Percentiles rank a stretch among this genome's conserved stretches.
Conservation (phyloP, 1,140 invertebrate species). For the Rhynchophorus ferrugineus region DNA sequence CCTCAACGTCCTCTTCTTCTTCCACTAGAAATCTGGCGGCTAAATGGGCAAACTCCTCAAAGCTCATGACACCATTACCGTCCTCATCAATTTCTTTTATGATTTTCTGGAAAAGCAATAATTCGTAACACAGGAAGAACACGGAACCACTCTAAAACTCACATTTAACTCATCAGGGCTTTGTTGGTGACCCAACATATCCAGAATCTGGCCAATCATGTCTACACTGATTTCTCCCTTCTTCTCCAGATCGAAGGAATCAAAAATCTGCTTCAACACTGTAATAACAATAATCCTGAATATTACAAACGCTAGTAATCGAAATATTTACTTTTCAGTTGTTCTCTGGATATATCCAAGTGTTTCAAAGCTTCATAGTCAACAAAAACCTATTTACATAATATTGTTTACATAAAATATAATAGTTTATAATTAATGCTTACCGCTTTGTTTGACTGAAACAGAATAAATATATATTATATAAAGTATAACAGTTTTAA, state of each 20-base stretch:
- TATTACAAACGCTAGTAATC: background rate
- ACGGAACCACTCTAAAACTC: background rate
- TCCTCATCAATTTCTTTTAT: conserved; percentile 33
- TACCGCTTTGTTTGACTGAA: background rate
- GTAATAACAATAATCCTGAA: conserved; percentile 21
- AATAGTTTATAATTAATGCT: background rate
- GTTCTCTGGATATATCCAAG: conserved; percentile 33
- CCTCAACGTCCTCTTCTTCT: conserved; percentile 62
- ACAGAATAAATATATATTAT: background rate
- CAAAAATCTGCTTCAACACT: conserved; percentile 73
- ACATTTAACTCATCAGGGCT: conserved; percentile 59
- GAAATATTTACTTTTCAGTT: conserved; percentile 31
- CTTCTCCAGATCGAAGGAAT: conserved; percentile 73
- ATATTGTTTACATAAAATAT: background rate
- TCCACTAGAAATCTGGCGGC: conserved; percentile 81
- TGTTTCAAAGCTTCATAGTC: conserved; percentile 26
- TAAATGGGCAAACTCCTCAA: conserved; percentile 83
- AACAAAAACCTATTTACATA: conserved; percentile 12
- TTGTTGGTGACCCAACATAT: conserved; percentile 64
- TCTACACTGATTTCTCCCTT: conserved; percentile 64
- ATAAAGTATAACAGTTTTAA: too few relatives aligned
- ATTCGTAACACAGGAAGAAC: background rate
- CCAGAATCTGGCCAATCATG: conserved; percentile 69
- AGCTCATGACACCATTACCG: conserved; percentile 72
- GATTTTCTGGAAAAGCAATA: conserved; percentile 20